Evolutionary conservation across 2,888 invertebrate species (phyloP), one percentile per base, ranked within the genome.

Genomic region (Scaptomyza tumidula): DNA sequence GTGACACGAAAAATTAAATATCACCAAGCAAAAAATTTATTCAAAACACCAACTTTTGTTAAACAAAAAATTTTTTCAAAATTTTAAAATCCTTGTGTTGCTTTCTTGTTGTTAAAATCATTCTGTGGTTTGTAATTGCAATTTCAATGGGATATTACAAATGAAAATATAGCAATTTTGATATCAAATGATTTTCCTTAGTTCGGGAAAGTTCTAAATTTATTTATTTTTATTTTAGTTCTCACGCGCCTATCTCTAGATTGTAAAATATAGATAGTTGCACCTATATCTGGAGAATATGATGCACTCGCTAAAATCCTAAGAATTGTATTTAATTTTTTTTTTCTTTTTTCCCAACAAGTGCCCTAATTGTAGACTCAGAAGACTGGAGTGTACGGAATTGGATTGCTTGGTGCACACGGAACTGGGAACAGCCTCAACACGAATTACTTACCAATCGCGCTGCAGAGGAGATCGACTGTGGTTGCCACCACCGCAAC

Each of bases 401-500:
- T 70, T 45, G 44, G 33, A 45, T 68, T 61, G 39, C 35, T 65
- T 60, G 59, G 57, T 49, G 60, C 45, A 31, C 46, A 57, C 46
- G 77, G 53, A 75, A 72, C 50, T 67, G 54, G 57, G 39, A 83
- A 88, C 81, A 80, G 82, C 84, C 80, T 87, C 90, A 90, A 81
- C 88, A 90, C 90, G 90, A 90, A 90, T 90, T 90, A 89, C 78
- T 50, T 90, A 85, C 80, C 90, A 60, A 81, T 86, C 54, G 61
- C 81, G 43, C 58, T 72, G 57, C 80, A 90, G 82, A 90, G 91
- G 91, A 86, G 91, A 81, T 89, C 89, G 68, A 90, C 91, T 78
- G 87, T 89, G 74, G 86, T 90, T 76, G 90, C 89, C 75, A 78
- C 50, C 72, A 68, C 85, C 71, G 80, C 81, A 78, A 68, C 86